A percentile compares a stretch with the other conserved stretches of the same genome.
These are phyloP conservation scores for Zygaena filipendulae DNA, from an alignment of 2,888 invertebrate species.

Conservation along the genomic window DNA sequence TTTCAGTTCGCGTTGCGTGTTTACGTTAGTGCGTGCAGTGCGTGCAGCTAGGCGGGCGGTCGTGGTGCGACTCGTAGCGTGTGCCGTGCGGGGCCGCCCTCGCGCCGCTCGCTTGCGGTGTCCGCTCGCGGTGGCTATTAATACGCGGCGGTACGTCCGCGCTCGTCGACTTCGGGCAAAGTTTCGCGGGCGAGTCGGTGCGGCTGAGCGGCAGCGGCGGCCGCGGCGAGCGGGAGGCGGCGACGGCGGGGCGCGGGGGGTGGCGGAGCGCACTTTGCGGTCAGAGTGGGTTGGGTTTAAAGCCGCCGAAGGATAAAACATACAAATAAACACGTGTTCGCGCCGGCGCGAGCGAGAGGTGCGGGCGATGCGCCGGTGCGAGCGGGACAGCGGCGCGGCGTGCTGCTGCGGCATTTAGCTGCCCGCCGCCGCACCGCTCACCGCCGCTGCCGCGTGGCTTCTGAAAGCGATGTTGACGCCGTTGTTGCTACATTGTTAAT, in stretches of 20 bases:
- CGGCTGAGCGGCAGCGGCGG: constrained; percentile 50
- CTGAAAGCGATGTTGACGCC: too few species aligned
- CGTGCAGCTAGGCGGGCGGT: constrained; percentile 36
- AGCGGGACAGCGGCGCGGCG: constrained; percentile 46
- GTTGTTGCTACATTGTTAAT: constrained; percentile 14
- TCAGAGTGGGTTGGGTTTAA: constrained; percentile 75
- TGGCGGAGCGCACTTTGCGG: constrained; percentile 72
- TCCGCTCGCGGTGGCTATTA: constrained; percentile 59
- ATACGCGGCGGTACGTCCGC: constrained; percentile 64
- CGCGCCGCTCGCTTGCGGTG: constrained; percentile 43
- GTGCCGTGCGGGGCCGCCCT: constrained; percentile 32
- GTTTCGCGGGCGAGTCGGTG: constrained; percentile 61
- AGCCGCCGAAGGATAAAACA: constrained; percentile 74
- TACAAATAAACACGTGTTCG: constrained; percentile 72
- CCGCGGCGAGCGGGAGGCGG: constrained; percentile 58
- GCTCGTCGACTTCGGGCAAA: constrained; percentile 66
- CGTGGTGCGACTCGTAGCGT: constrained; percentile 28
- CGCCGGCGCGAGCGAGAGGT: constrained; percentile 70
- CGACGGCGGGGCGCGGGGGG: constrained; percentile 68
- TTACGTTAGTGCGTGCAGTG: constrained; percentile 16
- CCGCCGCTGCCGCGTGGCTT: constrained; percentile 22
- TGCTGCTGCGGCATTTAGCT: constrained; percentile 62
- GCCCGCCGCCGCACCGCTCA: constrained; percentile 44
- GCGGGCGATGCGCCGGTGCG: constrained; percentile 38
- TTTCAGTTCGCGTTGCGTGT: constrained; percentile 12